These are phyloP conservation scores for Aradophagus sp. DNA, from an alignment of 1,140 invertebrate species.

Conservation along the genomic window DNA sequence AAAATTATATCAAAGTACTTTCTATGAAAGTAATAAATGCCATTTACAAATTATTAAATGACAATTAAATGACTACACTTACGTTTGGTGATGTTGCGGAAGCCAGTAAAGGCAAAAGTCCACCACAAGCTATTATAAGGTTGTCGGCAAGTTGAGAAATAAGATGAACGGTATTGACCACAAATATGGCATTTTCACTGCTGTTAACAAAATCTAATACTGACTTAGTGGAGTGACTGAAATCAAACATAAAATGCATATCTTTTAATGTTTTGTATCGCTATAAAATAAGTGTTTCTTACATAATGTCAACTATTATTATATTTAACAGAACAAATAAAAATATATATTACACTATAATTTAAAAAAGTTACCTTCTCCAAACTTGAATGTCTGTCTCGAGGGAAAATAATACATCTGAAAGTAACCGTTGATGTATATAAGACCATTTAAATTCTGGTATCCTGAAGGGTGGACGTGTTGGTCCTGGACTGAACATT, in stretches of 20 bases:
- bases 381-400: constrained; percentile 98
- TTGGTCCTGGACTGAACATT: constrained; percentile 96
- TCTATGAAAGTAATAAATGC: too few relatives aligned
- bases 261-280: too few relatives aligned
- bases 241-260: constrained; percentile 51
- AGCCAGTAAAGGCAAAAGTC: constrained; percentile 95
- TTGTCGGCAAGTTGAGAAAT: constrained; percentile 99
- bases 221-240: constrained; percentile 95
- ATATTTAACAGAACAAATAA: too few relatives aligned
- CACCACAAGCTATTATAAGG: constrained; percentile 98
- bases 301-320: too few relatives aligned
- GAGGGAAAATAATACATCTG: constrained; percentile 96
- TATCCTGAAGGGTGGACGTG: constrained; percentile 97
- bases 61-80: constrained; percentile 74
- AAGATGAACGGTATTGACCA: constrained; percentile 98
- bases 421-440: constrained; percentile 96
- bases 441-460: constrained; percentile 99
- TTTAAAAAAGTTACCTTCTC: constrained; percentile 79
- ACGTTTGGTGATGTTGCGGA: constrained; percentile 99
- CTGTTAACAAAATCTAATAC: constrained; percentile 99
- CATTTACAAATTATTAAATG: too few relatives aligned
- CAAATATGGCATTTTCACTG: constrained; percentile 98
- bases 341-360: too few relatives aligned
- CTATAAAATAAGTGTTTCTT: too few relatives aligned
- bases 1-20: neutral